Percentiles rank a stretch among this genome's conserved stretches.
Conservation (phyloP, 2,797 vertebrate species). For the Hybognathus amarus region DNA sequence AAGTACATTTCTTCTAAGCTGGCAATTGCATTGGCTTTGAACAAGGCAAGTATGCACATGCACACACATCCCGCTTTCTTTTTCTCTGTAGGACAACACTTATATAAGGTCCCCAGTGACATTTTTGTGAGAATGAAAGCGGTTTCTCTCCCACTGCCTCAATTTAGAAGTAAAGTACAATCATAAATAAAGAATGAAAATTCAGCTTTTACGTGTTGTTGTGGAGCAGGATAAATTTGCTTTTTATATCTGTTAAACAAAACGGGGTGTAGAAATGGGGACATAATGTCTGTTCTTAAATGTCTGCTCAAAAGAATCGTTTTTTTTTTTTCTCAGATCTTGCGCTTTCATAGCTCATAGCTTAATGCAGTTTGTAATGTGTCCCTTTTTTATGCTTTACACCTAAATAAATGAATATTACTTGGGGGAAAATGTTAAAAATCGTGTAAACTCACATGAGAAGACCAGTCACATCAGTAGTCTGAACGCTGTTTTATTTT, state of each 20-base stretch:
- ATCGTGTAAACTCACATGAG: background rate
- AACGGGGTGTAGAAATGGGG: background rate
- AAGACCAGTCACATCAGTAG: background rate
- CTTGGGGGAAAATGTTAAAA: background rate
- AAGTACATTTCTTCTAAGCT: background rate
- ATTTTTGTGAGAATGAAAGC: slow-evolving; percentile 33
- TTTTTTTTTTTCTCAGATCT: background rate
- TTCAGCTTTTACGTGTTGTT: slow-evolving; percentile 25
- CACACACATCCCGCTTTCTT: slow-evolving; percentile 8
- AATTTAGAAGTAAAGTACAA: slow-evolving; percentile 43
- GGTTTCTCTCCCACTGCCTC: slow-evolving; percentile 19
- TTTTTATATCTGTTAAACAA: slow-evolving; percentile 23
- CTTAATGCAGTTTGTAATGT: background rate
- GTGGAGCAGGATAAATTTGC: slow-evolving; percentile 6
- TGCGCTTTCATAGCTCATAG: background rate
- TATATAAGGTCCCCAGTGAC: slow-evolving; percentile 30
- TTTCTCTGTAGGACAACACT: slow-evolving; percentile 27
- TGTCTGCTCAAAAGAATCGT: background rate
- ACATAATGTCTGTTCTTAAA: slow-evolving; percentile 15
- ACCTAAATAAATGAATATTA: background rate
- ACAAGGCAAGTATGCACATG: background rate
- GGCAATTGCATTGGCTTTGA: slow-evolving; percentile 5
- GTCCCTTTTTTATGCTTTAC: background rate
- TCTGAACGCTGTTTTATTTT: background rate
- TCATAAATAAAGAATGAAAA: slow-evolving; percentile 46